Evolutionary conservation across 1,140 invertebrate species (phyloP), one percentile per base, ranked within the genome.

Genomic region (Lucilia sericata): DNA sequence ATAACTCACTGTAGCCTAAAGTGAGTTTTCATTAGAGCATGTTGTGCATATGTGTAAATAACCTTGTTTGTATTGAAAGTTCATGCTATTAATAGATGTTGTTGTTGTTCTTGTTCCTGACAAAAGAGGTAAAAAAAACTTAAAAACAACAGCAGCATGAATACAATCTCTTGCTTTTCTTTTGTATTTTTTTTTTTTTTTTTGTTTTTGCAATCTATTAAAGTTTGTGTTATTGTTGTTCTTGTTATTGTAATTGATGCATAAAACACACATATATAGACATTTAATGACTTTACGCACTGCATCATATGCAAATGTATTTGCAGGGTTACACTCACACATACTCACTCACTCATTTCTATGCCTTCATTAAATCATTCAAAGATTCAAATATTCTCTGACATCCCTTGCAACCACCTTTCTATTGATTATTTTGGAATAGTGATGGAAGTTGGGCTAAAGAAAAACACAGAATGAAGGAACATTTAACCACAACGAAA

Each of bases 201-300:
- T n/a, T n/a, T n/a, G n/a, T n/a, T n/a, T 42, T 42, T 42, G 7
- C 10, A 7, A 42, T 42, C 42, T 42, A 42, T 10, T 42, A 42
- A 42, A 42, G 42, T 42, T 42, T 7, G 12, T 55, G 51, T 55
- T 55, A 55, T 55, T 55, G 12, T 55, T 17, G 12, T 55, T 55
- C 12, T 55, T 55, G 51, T 55, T 55, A 55, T 55, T 12, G 51
- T 55, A 55, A 55, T 55, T 55, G 51, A 55, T 55, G 51, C 4
- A 55, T 55, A 55, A 55, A 8, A 55, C 17, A 14, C 51, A 55
- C 17, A n/a, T 55, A 7, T 12, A 55, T n/a, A 13, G 51, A 10
- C 51, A 55, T n/a, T 55, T 55, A 55, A 55, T 55, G 51, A 55
- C 51, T 55, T 55, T 55, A 55, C 51, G 51, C 51, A 55, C 51